Base-by-base conservation (phyloP, 2,888 invertebrate species). In the Cyrtodaria siliqua region DNA sequence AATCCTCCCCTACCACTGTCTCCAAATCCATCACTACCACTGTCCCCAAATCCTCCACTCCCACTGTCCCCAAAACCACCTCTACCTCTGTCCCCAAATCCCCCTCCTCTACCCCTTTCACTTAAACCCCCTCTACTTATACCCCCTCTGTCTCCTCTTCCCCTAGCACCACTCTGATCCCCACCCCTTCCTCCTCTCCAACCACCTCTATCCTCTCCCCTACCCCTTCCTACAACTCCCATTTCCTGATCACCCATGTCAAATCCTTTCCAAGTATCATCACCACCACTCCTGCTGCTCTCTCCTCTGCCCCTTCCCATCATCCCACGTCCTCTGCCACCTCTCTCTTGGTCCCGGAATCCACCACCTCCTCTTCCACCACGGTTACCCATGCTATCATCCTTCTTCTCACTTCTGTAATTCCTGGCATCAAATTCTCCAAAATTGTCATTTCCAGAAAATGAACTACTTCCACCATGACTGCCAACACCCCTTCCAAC, bases 61-160 rank as follows among this genome's bases (percentile, higher is more conserved):
- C 56, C 24, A 18, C 61, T 56, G 38, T 53, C 50, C 2, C 59
- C 61, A 29, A 62, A 53, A 27, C 71, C 29, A 23, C 74, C 56
- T 27, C 62, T 57, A 16, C 38, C 18, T 33, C 33, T 50, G 18
- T 27, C 40, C 26, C 61, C 63, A 56, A 49, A 55, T 18, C 38
- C 53, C 9, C 52, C 33, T 55, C 56, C 24, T 52, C 64, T 47
- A 24, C 53, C 49, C 38, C 47, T 66, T 49, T 64, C 57, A 23
- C 52, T 49, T n/a, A 47, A 52, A 27, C 63, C 62, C 49, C 59
- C 55, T 29, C 14, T 40, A 40, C 52, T 61, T 50, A 42, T 40
- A 14, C 56, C 50, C 23, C 33, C 52, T 50, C 50, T 42, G n/a
- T 63, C 40, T 53, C 47, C 26, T n/a, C 55, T 26, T 6, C 56